phyloP scores from a whole-genome alignment of 2,888 invertebrate genomes.

The Drosophila histrio region DNA sequence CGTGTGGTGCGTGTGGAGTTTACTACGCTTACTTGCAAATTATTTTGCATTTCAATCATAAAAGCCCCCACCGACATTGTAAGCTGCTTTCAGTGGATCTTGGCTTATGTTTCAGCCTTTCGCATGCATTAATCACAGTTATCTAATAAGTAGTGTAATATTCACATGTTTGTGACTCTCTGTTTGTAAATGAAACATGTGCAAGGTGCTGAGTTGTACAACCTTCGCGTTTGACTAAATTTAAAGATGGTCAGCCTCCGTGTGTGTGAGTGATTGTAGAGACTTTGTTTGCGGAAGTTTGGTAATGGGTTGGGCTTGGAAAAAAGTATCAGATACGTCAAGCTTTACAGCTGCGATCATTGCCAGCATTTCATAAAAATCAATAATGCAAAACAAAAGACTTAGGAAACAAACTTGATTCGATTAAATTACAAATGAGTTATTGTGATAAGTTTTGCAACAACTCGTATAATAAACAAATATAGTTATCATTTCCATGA shows the following conservation, averaged over 20 bases:
- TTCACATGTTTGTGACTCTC: conserved; percentile 11
- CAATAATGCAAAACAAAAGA: conserved; percentile 52
- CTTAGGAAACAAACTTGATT: conserved; percentile 54
- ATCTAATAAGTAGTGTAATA: conserved; percentile 58
- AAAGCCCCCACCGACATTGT: conserved; percentile 28
- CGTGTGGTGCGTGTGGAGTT: conserved; percentile 54
- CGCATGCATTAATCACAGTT: conserved; percentile 65
- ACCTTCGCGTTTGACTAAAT: conserved; percentile 77
- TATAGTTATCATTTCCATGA: not conserved
- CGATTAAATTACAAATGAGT: not conserved
- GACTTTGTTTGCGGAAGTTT: conserved; percentile 73
- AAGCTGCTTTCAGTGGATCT: conserved; percentile 55
- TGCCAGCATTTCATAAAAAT: conserved; percentile 18
- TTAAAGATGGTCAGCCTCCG: conserved; percentile 38
- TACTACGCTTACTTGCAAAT: conserved; percentile 68
- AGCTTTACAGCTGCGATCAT: conserved; percentile 34
- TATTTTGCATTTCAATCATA: conserved; percentile 64
- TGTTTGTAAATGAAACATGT: conserved; percentile 56
- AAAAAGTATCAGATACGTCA: conserved; percentile 34
- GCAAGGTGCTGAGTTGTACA: conserved; percentile 54
- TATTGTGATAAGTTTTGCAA: conserved; percentile 3
- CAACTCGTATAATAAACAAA: not conserved
- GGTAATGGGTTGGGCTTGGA: conserved; percentile 40
- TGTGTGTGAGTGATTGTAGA: conserved; percentile 17
- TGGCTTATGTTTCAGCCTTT: conserved; percentile 58